A percentile compares a stretch with the other conserved stretches of the same genome.
Conservation (phyloP, 2,797 vertebrate species). For the Tragopan temminckii region DNA sequence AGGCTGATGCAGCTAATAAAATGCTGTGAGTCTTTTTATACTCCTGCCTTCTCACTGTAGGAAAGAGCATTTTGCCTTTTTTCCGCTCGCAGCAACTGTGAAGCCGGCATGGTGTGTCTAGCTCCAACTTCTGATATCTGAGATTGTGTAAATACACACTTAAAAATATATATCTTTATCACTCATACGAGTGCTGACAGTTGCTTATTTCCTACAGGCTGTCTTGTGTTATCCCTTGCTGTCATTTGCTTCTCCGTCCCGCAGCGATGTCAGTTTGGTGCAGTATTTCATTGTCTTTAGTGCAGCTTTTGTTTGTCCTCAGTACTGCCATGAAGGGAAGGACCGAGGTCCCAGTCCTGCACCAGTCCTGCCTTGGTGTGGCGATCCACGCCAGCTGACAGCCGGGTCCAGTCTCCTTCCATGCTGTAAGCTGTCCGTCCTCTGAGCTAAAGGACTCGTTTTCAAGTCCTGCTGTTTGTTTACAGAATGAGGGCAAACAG, state of each 20-base stretch:
- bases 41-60: not conserved
- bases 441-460: not conserved
- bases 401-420: not conserved
- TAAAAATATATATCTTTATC: slow-evolving; percentile 44
- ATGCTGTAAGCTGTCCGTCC: not conserved
- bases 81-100: not conserved
- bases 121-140: slow-evolving; percentile 36
- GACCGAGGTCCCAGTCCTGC: not conserved
- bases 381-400: not conserved
- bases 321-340: not conserved
- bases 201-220: slow-evolving; percentile 43
- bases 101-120: slow-evolving; percentile 9
- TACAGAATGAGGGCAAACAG: not conserved
- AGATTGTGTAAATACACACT: slow-evolving; percentile 54
- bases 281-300: slow-evolving; percentile 1
- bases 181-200: slow-evolving; percentile 37
- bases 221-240: slow-evolving; percentile 38
- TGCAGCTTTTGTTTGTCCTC: slow-evolving; percentile 2
- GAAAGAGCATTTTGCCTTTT: not conserved
- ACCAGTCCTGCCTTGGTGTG: not conserved
- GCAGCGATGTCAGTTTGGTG: not conserved
- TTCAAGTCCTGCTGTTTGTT: not conserved
- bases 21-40: slow-evolving; percentile 35
- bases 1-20: slow-evolving; percentile 68
- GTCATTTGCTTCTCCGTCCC: not conserved